phyloP scores from a whole-genome alignment of 2,113 vertebrate species.

The Muntiacus reevesi region DNA sequence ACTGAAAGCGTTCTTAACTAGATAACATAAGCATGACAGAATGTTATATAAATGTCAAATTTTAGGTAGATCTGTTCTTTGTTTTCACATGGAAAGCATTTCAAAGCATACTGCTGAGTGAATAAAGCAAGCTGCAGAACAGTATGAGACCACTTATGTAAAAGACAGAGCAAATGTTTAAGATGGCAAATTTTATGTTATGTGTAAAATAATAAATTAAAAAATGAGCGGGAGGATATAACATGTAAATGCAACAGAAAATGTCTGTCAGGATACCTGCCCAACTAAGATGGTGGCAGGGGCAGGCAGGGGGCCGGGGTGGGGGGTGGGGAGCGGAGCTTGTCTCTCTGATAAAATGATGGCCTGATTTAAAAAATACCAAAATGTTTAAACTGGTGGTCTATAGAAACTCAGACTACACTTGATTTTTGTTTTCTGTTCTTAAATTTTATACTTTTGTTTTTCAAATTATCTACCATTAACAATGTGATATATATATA shows the following conservation, averaged over 20 bases:
- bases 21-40: background rate
- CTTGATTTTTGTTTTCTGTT: background rate
- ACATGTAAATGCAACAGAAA: background rate
- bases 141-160: background rate
- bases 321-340: background rate
- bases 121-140: background rate
- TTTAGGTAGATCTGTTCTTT: background rate
- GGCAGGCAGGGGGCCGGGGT: rapidly evolving
- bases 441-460: background rate
- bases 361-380: background rate
- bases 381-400: background rate
- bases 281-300: background rate
- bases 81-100: background rate
- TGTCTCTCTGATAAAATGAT: background rate
- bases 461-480: background rate
- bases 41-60: background rate
- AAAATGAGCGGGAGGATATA: background rate
- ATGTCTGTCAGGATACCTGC: background rate
- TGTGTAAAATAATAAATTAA: background rate
- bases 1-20: background rate
- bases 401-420: background rate
- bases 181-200: background rate
- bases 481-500: background rate
- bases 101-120: background rate
- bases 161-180: background rate